Base-by-base conservation (phyloP, 1,140 invertebrate genomes). In the Callitettix versicolor region DNA sequence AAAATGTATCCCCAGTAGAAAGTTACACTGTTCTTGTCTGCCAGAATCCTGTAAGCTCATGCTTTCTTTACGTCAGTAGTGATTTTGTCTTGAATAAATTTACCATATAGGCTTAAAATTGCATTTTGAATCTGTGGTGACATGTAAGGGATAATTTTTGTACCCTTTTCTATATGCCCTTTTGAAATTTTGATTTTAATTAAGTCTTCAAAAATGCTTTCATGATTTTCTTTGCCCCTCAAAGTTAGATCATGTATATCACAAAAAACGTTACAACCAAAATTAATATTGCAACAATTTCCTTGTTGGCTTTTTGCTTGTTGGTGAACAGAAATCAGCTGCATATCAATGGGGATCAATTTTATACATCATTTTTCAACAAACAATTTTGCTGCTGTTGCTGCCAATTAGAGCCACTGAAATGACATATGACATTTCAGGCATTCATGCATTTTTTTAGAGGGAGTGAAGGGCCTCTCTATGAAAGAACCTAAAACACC, bases 1-100 rank as follows among this genome's bases (percentile, higher is more conserved):
- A 61, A 57, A 58, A 65, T 49, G 60, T 34, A 41, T 63, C 18
- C 21, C 62, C 63, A 51, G 66, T 49, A 1, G 64, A 65, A 9
- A 67, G 46, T 43, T 65, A 61, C 30, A 67, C 62, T 18, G 56
- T 61, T 47, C 64, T 61, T 15, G 60, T 65, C 62, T 30, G 62
- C 61, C 41, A 66, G 38, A 9, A 62, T 47, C n/a, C 52, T 52
- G 26, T 60, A 66, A 20, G 21, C 46, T 47, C 18, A 15, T 22
- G 59, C 51, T 54, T 60, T 34, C 38, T 64, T 64, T 14, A 58
- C 46, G 22, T 58, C 47, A 6, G 15, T 7, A n/a, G 63, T 41
- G 36, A 65, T 57, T 4, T 55, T 48, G 7, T 58, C 46, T 53
- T 44, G 34, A 18, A 65, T 34, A 15, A 62, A 53, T 41, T 56